These are phyloP conservation scores for Rachycentron canadum DNA, from an alignment of 2,797 vertebrate species.

Conservation along the genomic window DNA sequence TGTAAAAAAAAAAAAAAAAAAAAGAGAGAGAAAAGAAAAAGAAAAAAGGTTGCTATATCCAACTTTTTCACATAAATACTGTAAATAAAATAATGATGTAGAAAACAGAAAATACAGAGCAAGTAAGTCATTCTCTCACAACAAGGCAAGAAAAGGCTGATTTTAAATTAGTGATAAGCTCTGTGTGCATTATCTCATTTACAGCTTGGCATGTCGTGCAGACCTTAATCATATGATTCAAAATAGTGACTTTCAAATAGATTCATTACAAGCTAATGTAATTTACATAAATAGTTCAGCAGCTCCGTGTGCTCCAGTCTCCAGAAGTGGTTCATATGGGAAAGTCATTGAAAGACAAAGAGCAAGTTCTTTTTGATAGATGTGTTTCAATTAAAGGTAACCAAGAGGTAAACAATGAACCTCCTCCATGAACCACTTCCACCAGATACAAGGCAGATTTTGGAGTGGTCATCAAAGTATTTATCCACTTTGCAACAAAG, in stretches of 20 bases:
- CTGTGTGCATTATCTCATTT: conserved; percentile 17
- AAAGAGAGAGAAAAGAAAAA: no score
- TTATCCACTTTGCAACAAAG: not conserved
- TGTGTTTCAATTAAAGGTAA: no score
- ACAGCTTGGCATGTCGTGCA: not conserved
- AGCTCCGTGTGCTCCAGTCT: not conserved
- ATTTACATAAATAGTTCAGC: conserved; percentile 5
- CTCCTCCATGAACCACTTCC: not conserved
- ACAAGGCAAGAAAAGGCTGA: not conserved
- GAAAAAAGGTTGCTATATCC: not conserved
- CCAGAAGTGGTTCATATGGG: not conserved
- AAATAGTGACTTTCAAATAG: conserved; percentile 11
- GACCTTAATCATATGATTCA: conserved; percentile 9
- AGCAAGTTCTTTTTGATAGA: no score
- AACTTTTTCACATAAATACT: not conserved
- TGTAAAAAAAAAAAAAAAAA: no score
- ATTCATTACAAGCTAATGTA: not conserved
- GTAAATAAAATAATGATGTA: not conserved
- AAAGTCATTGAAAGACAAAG: not conserved
- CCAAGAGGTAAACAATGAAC: no score
- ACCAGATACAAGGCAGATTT: not conserved
- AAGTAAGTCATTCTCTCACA: not conserved
- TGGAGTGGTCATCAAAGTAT: not conserved
- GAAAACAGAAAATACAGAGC: not conserved
- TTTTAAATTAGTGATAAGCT: conserved; percentile 11